These are phyloP conservation scores for Acyrthosiphon pisum DNA, from an alignment of 1,140 invertebrate genomes.

Conservation along the genomic window DNA sequence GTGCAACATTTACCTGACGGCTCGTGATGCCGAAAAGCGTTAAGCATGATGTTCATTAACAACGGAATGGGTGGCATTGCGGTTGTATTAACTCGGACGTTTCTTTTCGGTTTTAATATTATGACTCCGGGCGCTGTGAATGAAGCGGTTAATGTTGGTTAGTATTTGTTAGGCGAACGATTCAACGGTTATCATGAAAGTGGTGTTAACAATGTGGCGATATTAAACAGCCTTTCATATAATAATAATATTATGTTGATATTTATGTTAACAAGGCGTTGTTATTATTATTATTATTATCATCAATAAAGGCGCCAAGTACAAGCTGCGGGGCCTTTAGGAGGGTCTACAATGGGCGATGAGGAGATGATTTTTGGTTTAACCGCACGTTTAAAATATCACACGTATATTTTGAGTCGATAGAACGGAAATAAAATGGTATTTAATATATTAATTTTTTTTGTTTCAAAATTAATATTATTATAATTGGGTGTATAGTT, in stretches of 20 bases:
- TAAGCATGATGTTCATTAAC: constrained; percentile 38
- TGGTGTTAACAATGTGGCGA: not conserved
- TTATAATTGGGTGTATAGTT: not conserved
- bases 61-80: constrained; percentile 34
- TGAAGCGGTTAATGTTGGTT: constrained; percentile 25
- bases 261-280: not conserved
- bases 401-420: not conserved
- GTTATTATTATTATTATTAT: not conserved
- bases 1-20: constrained; percentile 62
- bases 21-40: constrained; percentile 26
- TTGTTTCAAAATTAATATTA: not conserved
- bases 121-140: constrained; percentile 30
- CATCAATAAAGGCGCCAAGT: not conserved
- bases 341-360: not conserved
- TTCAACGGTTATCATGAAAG: not conserved
- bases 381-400: not conserved
- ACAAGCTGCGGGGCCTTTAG: not conserved
- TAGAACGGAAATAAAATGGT: not conserved
- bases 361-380: not conserved
- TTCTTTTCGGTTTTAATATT: constrained; percentile 38
- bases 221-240: not conserved
- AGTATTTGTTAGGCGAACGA: not conserved
- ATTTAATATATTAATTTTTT: not conserved
- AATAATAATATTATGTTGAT: not conserved
- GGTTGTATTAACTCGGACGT: not conserved